Evolutionary conservation across 2,888 invertebrate genomes (phyloP), one percentile per base, ranked within the genome.

Genomic region (Phortica okadai): DNA sequence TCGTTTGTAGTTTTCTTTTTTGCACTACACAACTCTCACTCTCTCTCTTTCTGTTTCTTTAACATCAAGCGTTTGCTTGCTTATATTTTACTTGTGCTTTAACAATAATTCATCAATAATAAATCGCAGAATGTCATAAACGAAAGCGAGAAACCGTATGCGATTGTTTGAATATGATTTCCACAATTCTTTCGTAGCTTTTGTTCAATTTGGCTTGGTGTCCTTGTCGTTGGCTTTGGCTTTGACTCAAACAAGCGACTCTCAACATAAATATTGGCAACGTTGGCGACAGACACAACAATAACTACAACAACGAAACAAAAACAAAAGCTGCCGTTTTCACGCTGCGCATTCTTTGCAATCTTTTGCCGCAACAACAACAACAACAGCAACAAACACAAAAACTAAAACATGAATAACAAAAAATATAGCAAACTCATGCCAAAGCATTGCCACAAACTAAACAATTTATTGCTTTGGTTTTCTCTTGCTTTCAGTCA

Each of bases 61-160:
- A 8, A 70, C 70, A 69, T 66, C 56, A 72, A 41, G 16, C 62
- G 10, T 16, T 25, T 11, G 16, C 62, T 21, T 41, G 33, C 5
- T 5, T 42, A 41, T 76, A 25, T 73, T 50, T 44, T 78, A 75
- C 66, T 73, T 58, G 11, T 58, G 78, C 14, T 59, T 45, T 33
- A 41, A 77, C 77, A 80, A 83, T 83, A 79, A 81, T 81, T 83
- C 73, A 83, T 83, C 81, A 82, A 77, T 77, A 77, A 79, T 77
- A 78, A 76, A 77, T 77, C 69, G 54, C 67, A 42, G 74, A 67
- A 16, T 54, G 72, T 41, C 44, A 67, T 44, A 67, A 42, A 67
- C 44, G 67, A 67, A 67, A 67, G 67, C 44, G 14, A 50, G 50
- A 50, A 50, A 50, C 2, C 50, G 10, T 11, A 50, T 50, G 8